Percentiles rank a stretch among this genome's conserved stretches.
Evolutionary conservation across 2,888 invertebrate species (phyloP).

Genomic region (Tinea trinotella): DNA sequence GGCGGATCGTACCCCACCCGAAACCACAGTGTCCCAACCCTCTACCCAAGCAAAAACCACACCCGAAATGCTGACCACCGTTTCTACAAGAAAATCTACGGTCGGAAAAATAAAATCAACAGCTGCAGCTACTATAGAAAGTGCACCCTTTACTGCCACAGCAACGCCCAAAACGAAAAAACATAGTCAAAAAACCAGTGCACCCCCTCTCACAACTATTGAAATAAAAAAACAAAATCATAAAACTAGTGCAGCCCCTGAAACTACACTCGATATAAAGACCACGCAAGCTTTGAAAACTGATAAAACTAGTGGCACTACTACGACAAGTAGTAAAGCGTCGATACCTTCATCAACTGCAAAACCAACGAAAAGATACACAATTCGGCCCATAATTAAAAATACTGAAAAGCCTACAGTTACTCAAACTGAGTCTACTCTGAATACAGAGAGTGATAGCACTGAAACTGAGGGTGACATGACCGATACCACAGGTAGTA

Average conservation of each 20-base stretch:
- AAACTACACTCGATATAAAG: slow-evolving; percentile 47
- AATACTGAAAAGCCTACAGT: slow-evolving; percentile 52
- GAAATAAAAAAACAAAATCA: slow-evolving; percentile 28
- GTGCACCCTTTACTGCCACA: slow-evolving; percentile 40
- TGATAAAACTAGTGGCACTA: slow-evolving; percentile 30
- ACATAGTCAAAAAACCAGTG: slow-evolving; percentile 40
- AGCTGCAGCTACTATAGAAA: slow-evolving; percentile 36
- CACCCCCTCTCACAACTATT: slow-evolving; percentile 39
- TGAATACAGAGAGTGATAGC: slow-evolving; percentile 56
- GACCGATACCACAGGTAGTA: slow-evolving; percentile 47
- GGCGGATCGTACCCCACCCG: slow-evolving; percentile 49
- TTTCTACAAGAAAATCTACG: slow-evolving; percentile 50
- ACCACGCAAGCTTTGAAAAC: slow-evolving; percentile 45
- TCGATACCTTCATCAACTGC: slow-evolving; percentile 38
- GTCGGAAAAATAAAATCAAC: slow-evolving; percentile 45
- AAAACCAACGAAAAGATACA: slow-evolving; percentile 67
- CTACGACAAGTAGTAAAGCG: slow-evolving; percentile 36
- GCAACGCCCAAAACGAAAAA: slow-evolving; percentile 52
- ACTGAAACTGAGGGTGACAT: slow-evolving; percentile 51
- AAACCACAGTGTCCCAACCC: slow-evolving; percentile 28
- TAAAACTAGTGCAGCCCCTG: slow-evolving; percentile 34
- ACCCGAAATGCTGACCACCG: slow-evolving; percentile 47
- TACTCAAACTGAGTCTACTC: slow-evolving; percentile 61
- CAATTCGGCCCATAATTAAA: slow-evolving; percentile 58
- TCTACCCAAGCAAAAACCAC: slow-evolving; percentile 47